A percentile compares a stretch with the other conserved stretches of the same genome.
Conservation (phyloP, 1,140 invertebrate species). For the Drosophila erecta region DNA sequence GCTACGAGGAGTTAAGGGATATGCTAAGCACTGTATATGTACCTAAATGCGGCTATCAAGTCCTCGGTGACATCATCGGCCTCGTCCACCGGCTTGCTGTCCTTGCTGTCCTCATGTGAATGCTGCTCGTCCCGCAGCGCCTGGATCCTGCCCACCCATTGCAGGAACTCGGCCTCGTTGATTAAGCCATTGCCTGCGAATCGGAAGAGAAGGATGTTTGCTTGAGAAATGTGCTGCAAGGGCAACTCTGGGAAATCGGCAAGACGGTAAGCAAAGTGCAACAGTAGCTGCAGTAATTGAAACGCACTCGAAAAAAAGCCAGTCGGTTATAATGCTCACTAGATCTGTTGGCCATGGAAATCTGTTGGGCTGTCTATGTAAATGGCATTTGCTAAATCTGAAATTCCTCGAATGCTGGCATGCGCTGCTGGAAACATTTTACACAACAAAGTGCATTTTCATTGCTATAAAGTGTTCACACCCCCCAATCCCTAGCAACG, state of each 20-base stretch:
- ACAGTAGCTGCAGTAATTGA: conserved; percentile 2
- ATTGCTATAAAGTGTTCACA: conserved; percentile 62
- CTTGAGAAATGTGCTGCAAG: conserved; percentile 4
- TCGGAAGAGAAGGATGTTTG: conserved; percentile 6
- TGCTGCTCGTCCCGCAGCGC: conserved; percentile 86
- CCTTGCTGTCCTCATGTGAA: conserved; percentile 83
- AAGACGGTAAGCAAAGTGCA: background rate
- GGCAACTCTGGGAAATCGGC: conserved; percentile 16
- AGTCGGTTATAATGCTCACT: background rate
- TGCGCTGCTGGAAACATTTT: conserved; percentile 13
- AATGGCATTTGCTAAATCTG: background rate
- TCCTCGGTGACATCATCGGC: conserved; percentile 89
- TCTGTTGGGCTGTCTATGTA: too few relatives aligned
- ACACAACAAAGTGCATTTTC: conserved; percentile 43
- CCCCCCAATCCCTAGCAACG: conserved; percentile 52
- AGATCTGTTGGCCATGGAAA: background rate
- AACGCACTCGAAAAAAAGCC: background rate
- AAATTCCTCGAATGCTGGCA: background rate
- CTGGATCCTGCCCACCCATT: conserved; percentile 89
- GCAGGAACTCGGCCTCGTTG: conserved; percentile 90
- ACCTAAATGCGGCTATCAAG: conserved; percentile 90
- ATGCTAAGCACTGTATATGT: conserved; percentile 25
- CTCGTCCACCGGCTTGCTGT: conserved; percentile 82
- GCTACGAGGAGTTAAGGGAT: background rate
- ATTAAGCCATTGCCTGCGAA: conserved; percentile 88